Base-by-base conservation (phyloP, 2,113 vertebrate species). In the Poeciliopsis retropinna region DNA sequence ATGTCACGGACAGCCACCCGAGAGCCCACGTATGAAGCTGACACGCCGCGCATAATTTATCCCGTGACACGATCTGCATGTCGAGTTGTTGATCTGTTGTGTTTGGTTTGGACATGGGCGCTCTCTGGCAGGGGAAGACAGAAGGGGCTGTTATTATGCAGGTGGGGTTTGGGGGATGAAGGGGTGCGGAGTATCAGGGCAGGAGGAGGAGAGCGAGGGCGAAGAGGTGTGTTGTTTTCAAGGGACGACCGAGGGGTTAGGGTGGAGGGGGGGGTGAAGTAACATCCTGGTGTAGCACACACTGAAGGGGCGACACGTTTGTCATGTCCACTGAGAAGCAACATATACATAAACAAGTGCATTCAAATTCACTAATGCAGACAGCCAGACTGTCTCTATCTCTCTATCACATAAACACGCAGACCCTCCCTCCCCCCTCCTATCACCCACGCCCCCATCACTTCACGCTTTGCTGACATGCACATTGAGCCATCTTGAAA, bases 41-140 rank as follows among this genome's bases (percentile, higher is more conserved):
- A 95, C 94, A 95, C 78, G 81, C 86, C 71, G 87, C 88, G 92
- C 93, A 95, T 95, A 94, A 95, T 94, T 95, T 94, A 94, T 88
- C 93, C 84, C 13, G 79, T 93, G 93, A 93, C 92, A 91, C 87
- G 91, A 94, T 95, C 91, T 94, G 94, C 94, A 94, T 93, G 92
- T 90, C 81, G 89, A 90, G 91, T 91, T 92, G 90, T 92, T 92
- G 93, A 92, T 94, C 91, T 92, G 91, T 92, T 90, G 92, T 92
- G 88, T 90, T 90, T 89, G 92, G 88, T 92, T 91, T 91, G 91
- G 93, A 93, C 93, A 92, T 83, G 85, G 88, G 86, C 65, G 85
- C 87, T 80, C 87, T 80, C 85, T 91, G 93, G 89, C 89, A 91
- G 83, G 81, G 80, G 76, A 72, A 86, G 86, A 81, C 65, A 64